Percentiles rank a stretch among this genome's conserved stretches.
These are phyloP conservation scores for Turdus rufiventris DNA, from an alignment of 2,113 vertebrate genomes.

Conservation along the genomic window DNA sequence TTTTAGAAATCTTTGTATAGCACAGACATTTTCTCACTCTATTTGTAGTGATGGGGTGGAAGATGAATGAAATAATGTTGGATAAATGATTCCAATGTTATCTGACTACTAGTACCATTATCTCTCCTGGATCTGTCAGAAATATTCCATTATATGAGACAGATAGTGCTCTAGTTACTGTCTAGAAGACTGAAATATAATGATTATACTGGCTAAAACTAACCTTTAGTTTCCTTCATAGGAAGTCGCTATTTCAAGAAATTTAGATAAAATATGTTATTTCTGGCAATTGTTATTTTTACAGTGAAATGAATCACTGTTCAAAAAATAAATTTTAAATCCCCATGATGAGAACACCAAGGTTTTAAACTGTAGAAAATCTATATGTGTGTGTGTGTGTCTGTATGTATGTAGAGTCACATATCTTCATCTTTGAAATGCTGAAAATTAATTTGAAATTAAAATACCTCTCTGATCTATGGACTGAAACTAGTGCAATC, in stretches of 20 bases:
- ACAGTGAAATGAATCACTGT: not conserved
- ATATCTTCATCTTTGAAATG: not conserved
- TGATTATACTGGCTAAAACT: not conserved
- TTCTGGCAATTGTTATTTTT: not conserved
- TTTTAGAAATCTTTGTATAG: slow-evolving; percentile 62
- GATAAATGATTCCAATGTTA: slow-evolving; percentile 64
- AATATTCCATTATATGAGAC: slow-evolving; percentile 54
- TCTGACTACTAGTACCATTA: slow-evolving; percentile 69
- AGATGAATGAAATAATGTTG: slow-evolving; percentile 71
- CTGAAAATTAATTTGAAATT: not conserved
- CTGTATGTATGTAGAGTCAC: not conserved
- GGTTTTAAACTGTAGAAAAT: not conserved
- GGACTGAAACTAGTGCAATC: not conserved
- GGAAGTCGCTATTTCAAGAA: not conserved
- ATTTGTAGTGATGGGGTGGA: slow-evolving; percentile 62
- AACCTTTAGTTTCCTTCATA: slow-evolving; percentile 3
- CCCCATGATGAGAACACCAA: not conserved
- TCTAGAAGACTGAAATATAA: not conserved
- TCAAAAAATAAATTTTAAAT: not conserved
- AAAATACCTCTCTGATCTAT: not conserved
- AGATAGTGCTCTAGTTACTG: not conserved
- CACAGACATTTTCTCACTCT: slow-evolving; percentile 62
- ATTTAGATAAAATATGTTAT: slow-evolving; percentile 24
- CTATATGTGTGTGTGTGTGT: not conserved
- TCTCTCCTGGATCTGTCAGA: slow-evolving; percentile 47